Evolutionary conservation across 2,888 invertebrate species (phyloP).

Genomic region (Leptopilina drosophilae): DNA sequence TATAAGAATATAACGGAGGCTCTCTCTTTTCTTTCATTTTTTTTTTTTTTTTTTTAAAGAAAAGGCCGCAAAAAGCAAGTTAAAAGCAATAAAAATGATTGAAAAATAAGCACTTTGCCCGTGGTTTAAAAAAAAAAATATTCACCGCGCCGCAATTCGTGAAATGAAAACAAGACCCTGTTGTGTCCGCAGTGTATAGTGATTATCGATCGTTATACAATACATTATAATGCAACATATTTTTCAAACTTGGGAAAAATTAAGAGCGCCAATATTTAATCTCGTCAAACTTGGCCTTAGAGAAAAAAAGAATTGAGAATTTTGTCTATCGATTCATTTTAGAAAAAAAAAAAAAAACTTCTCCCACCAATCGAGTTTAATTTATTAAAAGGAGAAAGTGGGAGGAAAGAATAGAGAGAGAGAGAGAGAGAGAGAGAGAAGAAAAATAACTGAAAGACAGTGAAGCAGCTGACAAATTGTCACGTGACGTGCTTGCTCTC

Average conservation of each 20-base stretch:
- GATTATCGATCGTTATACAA: slow-evolving; percentile 27
- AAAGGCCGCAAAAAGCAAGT: slow-evolving; percentile 17
- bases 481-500: not conserved
- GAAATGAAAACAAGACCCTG: not conserved
- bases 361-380: too few species aligned
- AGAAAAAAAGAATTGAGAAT: too few species aligned
- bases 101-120: slow-evolving; percentile 30
- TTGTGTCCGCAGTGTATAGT: not conserved
- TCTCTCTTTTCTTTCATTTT: too few species aligned
- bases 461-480: slow-evolving; percentile 28
- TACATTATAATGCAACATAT: not conserved
- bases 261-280: not conserved
- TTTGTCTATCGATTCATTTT: too few species aligned
- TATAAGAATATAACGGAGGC: not conserved
- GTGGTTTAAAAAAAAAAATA: slow-evolving; percentile 7
- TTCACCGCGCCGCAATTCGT: slow-evolving; percentile 4
- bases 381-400: too few species aligned
- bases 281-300: too few species aligned
- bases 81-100: slow-evolving; percentile 35
- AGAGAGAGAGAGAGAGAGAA: not conserved
- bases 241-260: slow-evolving; percentile 1
- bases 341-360: too few species aligned
- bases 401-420: too few species aligned
- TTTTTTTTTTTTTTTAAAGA: slow-evolving; percentile 12
- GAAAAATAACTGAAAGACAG: not conserved